Evolutionary conservation across 2,888 invertebrate species (phyloP).

Genomic region (Erebia epiphron): DNA sequence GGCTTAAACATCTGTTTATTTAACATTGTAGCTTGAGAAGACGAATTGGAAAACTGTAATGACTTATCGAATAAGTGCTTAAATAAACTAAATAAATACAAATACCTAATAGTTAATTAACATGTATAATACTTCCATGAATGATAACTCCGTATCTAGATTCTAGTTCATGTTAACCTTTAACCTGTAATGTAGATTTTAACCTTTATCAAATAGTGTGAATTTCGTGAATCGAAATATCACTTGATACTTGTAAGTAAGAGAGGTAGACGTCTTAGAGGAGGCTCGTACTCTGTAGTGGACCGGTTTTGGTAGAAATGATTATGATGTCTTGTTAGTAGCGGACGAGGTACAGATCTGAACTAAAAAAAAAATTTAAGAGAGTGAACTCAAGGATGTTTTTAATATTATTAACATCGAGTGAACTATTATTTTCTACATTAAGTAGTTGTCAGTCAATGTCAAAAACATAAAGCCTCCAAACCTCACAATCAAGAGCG

Average conservation of each 20-base stretch:
- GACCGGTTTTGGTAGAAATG: no score
- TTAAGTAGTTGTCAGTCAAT: slow-evolving; percentile 37
- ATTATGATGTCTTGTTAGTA: background rate
- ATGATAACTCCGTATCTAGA: background rate
- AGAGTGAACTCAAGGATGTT: no score
- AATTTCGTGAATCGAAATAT: slow-evolving; percentile 1
- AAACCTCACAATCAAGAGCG: slow-evolving; percentile 20
- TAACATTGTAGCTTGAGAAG: no score
- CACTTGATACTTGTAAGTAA: background rate
- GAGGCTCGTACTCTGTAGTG: no score
- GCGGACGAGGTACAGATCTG: no score
- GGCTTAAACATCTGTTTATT: no score
- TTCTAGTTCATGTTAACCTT: background rate
- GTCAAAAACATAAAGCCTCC: slow-evolving; percentile 36
- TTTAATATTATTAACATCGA: no score
- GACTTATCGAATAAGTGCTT: no score
- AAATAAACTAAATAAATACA: background rate
- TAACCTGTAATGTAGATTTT: background rate
- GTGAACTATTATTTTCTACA: slow-evolving; percentile 33
- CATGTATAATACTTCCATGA: background rate
- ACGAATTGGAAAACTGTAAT: no score
- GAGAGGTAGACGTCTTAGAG: no score
- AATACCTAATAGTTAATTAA: background rate
- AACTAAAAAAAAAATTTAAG: no score
- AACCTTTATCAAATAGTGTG: slow-evolving; percentile 6